Evolutionary conservation across 2,888 invertebrate genomes (phyloP), one percentile per base, ranked within the genome.

Genomic region (Drosophila anomalata): DNA sequence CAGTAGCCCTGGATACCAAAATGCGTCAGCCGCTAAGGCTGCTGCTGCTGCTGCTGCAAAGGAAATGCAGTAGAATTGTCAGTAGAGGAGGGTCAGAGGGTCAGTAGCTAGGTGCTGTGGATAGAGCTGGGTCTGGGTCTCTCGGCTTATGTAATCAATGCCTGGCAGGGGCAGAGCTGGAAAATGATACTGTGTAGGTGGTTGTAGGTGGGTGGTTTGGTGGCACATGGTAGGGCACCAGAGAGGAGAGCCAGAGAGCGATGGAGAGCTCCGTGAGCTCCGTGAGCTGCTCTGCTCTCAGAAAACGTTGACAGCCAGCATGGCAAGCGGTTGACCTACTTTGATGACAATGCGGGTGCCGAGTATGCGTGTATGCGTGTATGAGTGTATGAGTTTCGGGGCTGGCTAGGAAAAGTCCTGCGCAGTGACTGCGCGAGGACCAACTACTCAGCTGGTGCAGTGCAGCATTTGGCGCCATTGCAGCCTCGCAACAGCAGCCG

Each of bases 291-390:
- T 69, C 68, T 58, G 70, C 59, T 69, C 68, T 58, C 69, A 29
- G 69, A 54, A 54, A 56, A 55, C 55, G 72, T 72, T 73, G 68
- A 75, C 70, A 62, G 62, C 47, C 70, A 62, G 62, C 47, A 52
- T 57, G 71, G 70, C 75, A 62, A 74, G 69, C 80, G 78, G 87
- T 79, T 84, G 84, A 84, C 84, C 88, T 87, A 85, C 77, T 85
- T 87, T 56, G 53, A 58, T 72, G 75, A 74, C 81, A 78, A 81
- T 82, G 82, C 71, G 61, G 51, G 76, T 72, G 66, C 65, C 62
- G 44, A 55, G 66, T 42, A 59, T 62, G 54, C 56, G 59, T 66
- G 69, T n/a, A n/a, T n/a, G n/a, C n/a, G 39, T 57, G 47, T 65
- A 63, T 26, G 26, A 5, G 29, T 29, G 50, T 56, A 62, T 53